Evolutionary conservation across 2,113 vertebrate species (phyloP), one percentile per base, ranked within the genome.

Genomic region (Balaenoptera acutorostrata): DNA sequence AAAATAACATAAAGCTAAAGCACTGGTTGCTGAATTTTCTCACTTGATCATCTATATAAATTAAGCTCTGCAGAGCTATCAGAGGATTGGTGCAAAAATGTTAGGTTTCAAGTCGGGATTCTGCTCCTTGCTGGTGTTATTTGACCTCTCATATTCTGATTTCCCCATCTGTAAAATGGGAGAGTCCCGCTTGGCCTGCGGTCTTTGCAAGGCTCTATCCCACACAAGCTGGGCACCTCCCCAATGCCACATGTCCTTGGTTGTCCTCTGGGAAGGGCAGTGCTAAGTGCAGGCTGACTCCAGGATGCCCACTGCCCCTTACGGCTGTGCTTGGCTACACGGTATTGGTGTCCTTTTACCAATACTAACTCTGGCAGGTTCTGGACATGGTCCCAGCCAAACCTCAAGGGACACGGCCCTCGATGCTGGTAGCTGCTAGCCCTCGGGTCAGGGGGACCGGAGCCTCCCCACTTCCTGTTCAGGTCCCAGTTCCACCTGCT

Each of bases 181-280:
- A 29, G 5, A 4, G 39, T 23, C n/a, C 39, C 18, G 0, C 6
- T 63, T 52, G 23, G 36, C 33, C 64, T 49, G 33, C 49, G 7
- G 64, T 61, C 61, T 52, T 57, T 59, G 5, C 13, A 77, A 82
- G 72, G 78, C 10, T 31, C 5, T 2, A 8, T 57, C 39, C 74
- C 36, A 33, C 4, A 0, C 1, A 31, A 11, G 25, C 59, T 13
- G 0, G 31, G 55, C 10, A n/a, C 29, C 41, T 72, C 20, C 52
- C 33, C 55, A 29, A 81, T 17, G 23, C 20, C 59, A 55, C 0
- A 0, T 1, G 11, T 25, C 13, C 71, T 4, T 27, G 18, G 11
- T 2, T 8, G 7, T 27, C 59, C 68, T 72, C 6, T 69, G 36
- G 78, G 33, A 71, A 88, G 59, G 74, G 36, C 10, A 27, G 23